A percentile compares a stretch with the other conserved stretches of the same genome.
Conservation (phyloP, 2,797 vertebrate species). For the Adelosebastes latens region DNA sequence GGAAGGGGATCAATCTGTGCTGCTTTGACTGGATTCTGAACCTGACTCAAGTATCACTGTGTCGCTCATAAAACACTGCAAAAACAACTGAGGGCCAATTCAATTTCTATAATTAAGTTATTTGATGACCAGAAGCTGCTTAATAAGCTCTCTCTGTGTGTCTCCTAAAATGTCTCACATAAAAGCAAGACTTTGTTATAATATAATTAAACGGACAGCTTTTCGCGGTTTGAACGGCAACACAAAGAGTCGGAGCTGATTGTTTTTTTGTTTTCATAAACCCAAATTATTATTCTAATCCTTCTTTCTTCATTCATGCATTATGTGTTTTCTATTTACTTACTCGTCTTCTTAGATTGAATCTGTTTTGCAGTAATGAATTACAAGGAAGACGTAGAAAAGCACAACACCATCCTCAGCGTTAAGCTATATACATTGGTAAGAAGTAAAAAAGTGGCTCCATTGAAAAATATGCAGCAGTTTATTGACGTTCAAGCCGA, state of each 20-base stretch:
- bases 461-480: conserved; percentile 39
- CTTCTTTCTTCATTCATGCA: not conserved
- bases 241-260: conserved; percentile 5
- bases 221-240: conserved; percentile 18
- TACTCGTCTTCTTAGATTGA: not conserved
- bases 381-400: not conserved
- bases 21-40: conserved; percentile 48
- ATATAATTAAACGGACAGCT: conserved; percentile 18
- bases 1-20: conserved; percentile 36
- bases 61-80: not conserved
- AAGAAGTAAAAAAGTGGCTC: conserved; percentile 1
- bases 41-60: conserved; percentile 5
- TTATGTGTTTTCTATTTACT: not conserved
- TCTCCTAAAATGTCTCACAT: conserved; percentile 23
- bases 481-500: conserved; percentile 63
- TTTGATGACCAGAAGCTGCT: conserved; percentile 46
- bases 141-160: conserved; percentile 20
- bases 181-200: conserved; percentile 23
- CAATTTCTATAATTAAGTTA: conserved; percentile 41
- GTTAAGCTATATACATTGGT: not conserved
- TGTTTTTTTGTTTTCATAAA: conserved; percentile 2
- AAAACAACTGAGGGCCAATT: conserved; percentile 43
- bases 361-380: not conserved
- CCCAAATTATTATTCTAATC: not conserved
- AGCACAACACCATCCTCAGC: not conserved